phyloP scores from a whole-genome alignment of 2,113 vertebrate genomes.

The Oncorhynchus mykiss region DNA sequence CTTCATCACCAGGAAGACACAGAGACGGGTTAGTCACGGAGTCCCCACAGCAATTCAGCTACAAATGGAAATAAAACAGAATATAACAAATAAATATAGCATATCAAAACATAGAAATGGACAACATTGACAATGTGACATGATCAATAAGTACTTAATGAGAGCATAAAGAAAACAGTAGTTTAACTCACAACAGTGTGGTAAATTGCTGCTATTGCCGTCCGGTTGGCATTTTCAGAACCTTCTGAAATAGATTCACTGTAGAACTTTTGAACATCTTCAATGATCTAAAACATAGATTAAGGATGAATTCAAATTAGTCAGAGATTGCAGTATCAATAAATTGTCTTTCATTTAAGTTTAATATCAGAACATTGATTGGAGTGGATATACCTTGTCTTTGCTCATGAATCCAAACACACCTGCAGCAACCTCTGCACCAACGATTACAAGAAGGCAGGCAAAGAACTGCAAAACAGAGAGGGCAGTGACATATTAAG shows the following conservation, averaged over 20 bases:
- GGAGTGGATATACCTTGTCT: slow-evolving; percentile 71
- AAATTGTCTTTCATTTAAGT: neutral
- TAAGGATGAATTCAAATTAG: too few relatives aligned
- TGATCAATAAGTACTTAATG: too few relatives aligned
- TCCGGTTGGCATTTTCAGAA: slow-evolving; percentile 53
- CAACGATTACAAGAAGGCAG: slow-evolving; percentile 94
- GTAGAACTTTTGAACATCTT: slow-evolving; percentile 86
- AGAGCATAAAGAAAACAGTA: neutral
- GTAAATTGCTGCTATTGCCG: slow-evolving; percentile 49
- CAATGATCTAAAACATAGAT: slow-evolving; percentile 76
- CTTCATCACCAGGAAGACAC: slow-evolving; percentile 34
- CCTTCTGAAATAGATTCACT: slow-evolving; percentile 65
- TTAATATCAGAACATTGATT: neutral
- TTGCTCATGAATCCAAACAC: slow-evolving; percentile 95
- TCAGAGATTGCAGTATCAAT: neutral
- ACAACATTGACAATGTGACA: neutral
- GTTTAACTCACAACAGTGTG: slow-evolving; percentile 61
- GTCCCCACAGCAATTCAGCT: slow-evolving; percentile 72
- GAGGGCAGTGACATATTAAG: slow-evolving; percentile 5
- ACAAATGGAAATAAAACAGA: neutral
- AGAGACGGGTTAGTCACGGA: neutral
- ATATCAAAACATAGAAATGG: too few relatives aligned
- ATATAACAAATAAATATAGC: neutral
- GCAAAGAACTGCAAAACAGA: slow-evolving; percentile 86
- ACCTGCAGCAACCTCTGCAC: slow-evolving; percentile 90